Base-by-base conservation (phyloP, 2,113 vertebrate species). In the Hemiprocne comata region DNA sequence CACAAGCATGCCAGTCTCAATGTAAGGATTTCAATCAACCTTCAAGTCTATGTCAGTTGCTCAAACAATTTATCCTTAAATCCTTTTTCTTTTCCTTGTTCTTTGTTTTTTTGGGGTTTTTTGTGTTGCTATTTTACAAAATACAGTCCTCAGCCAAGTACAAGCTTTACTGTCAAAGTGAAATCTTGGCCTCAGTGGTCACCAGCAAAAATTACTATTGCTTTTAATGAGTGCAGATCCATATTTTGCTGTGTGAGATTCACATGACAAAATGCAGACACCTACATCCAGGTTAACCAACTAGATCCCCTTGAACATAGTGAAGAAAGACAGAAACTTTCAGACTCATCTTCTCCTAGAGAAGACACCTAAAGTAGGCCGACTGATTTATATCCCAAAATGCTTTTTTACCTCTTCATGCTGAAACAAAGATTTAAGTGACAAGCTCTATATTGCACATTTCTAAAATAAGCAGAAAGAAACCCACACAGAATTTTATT, bases 401-500 rank as follows among this genome's bases (percentile, higher is more conserved):
- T 6, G 36, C 13, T 54, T 73, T 88, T 76, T 90, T 76, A 82
- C 50, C 11, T 93, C 82, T 64, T 57, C 72, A 86, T 55, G 42
- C 55, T 77, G 82, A 94, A 94, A 97, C 72, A 92, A 92, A 95
- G 90, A 86, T 77, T 90, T 74, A 96, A 93, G 86, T 93, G 85
- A 95, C 85, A 92, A 96, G 85, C n/a, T 94, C 72, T 92, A 25
- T 70, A 92, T 62, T 70, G 72, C 85, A 95, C 67, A 46, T 77
- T 73, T 11, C 90, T 93, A 94, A 96, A 97, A 92, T 86, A 93
- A 88, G 94, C 48, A 26, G 65, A 80, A 90, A 88, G 76, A 87
- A 94, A 86, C 90, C 92, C 86, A 94, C 81, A 89, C 42, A 90
- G 23, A 79, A 50, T 92, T 94, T 96, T 95, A 91, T 96, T 95